phyloP scores from a whole-genome alignment of 2,797 vertebrate species.

The Ctenopoma kingsleyae region DNA sequence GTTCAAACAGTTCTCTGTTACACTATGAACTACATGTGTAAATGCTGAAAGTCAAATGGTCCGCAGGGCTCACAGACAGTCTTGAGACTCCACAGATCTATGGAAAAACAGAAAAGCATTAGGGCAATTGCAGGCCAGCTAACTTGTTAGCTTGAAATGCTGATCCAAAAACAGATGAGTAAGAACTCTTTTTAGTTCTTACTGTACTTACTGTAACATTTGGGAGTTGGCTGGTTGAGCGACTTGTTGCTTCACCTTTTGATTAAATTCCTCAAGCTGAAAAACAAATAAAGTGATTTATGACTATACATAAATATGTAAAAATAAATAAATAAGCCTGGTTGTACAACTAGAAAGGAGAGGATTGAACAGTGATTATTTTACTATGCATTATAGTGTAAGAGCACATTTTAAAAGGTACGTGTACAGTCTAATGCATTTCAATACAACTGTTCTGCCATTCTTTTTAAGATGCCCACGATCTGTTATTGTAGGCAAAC shows the following conservation, averaged over 20 bases:
- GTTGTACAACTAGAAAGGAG: background rate
- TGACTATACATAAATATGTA: background rate
- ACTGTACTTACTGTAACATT: slow-evolving; percentile 27
- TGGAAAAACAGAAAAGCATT: background rate
- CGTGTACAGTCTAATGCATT: no score
- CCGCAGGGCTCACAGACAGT: background rate
- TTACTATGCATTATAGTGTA: no score
- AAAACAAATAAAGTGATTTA: background rate
- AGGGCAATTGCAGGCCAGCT: no score
- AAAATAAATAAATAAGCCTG: no score
- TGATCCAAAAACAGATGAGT: no score
- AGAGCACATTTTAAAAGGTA: no score
- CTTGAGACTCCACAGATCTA: background rate
- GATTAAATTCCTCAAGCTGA: slow-evolving; percentile 72
- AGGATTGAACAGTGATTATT: background rate
- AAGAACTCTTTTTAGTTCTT: no score
- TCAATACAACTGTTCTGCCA: no score
- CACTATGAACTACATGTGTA: background rate
- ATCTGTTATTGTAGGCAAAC: no score
- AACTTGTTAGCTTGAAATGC: no score
- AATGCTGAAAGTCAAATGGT: background rate
- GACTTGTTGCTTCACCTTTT: slow-evolving; percentile 52
- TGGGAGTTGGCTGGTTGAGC: background rate
- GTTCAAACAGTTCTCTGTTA: background rate
- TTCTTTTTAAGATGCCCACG: no score